phyloP scores from a whole-genome alignment of 2,797 vertebrate species.

The Cichlasoma orientale region DNA sequence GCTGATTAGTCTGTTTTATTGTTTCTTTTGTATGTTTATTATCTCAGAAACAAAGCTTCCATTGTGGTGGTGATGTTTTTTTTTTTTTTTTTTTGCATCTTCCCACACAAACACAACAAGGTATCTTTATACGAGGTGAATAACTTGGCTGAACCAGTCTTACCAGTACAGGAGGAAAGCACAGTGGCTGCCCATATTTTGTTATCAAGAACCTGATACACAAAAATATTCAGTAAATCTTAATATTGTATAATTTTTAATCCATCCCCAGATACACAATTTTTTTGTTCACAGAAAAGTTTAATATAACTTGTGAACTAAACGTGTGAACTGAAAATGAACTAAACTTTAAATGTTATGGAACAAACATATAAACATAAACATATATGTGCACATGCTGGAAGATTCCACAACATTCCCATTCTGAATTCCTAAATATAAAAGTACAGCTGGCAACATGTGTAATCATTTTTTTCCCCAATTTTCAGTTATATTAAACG shows the following conservation, averaged over 20 bases:
- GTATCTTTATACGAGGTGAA: constrained; percentile 5
- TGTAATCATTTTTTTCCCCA: too few relatives aligned
- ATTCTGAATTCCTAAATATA: background rate
- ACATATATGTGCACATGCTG: background rate
- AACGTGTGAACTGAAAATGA: too few relatives aligned
- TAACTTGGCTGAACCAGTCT: background rate
- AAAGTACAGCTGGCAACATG: background rate
- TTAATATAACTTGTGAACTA: background rate
- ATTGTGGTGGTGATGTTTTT: constrained; percentile 35
- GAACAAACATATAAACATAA: too few relatives aligned
- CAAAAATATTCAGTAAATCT: background rate
- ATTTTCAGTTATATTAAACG: background rate
- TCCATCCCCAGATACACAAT: background rate
- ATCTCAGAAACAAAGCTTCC: constrained; percentile 52
- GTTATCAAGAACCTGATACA: background rate
- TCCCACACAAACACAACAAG: constrained; percentile 21
- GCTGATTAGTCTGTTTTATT: background rate
- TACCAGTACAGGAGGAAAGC: background rate
- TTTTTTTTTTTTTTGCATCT: constrained; percentile 19
- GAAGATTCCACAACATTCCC: background rate
- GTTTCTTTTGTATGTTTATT: constrained; percentile 30
- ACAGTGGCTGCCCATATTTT: background rate
- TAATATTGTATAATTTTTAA: background rate
- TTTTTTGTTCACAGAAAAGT: background rate
- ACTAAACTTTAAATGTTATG: background rate